Percentiles rank a stretch among this genome's conserved stretches.
These are phyloP conservation scores for Momotus momota DNA, from an alignment of 2,797 vertebrate species.

Conservation along the genomic window DNA sequence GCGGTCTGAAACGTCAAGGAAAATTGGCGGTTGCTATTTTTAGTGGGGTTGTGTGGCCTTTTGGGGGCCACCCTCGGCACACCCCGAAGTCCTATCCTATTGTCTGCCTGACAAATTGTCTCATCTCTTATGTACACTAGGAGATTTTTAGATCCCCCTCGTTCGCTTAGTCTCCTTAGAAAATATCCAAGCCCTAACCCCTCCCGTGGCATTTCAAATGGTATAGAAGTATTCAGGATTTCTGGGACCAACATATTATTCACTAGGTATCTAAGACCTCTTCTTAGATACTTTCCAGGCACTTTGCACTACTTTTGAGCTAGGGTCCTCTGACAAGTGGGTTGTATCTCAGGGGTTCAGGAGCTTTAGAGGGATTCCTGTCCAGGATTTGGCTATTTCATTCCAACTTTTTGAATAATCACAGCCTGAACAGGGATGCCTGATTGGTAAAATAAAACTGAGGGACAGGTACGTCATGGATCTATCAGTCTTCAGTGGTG, in stretches of 20 bases:
- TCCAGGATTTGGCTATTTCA: neutral
- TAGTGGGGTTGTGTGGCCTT: neutral
- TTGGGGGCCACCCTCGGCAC: too few species aligned
- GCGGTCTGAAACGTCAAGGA: neutral
- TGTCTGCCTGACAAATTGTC: neutral
- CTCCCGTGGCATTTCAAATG: neutral
- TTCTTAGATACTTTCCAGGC: neutral
- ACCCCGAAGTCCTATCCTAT: neutral
- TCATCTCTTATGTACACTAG: neutral
- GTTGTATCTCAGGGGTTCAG: neutral
- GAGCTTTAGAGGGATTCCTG: neutral
- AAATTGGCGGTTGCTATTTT: neutral
- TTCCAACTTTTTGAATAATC: neutral
- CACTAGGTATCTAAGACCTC: neutral
- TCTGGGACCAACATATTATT: neutral
- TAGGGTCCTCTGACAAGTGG: neutral
- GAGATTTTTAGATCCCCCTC: slow-evolving; percentile 30
- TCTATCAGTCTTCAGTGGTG: slow-evolving; percentile 1
- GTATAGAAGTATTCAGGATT: neutral
- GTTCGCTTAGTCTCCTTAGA: neutral
- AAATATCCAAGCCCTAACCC: slow-evolving; percentile 34
- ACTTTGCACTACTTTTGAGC: neutral
- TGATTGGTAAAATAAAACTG: neutral
- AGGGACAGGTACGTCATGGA: neutral
- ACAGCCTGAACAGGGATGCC: neutral